Evolutionary conservation across 2,797 vertebrate genomes (phyloP).

Genomic region (Trichosurus vulpecula): DNA sequence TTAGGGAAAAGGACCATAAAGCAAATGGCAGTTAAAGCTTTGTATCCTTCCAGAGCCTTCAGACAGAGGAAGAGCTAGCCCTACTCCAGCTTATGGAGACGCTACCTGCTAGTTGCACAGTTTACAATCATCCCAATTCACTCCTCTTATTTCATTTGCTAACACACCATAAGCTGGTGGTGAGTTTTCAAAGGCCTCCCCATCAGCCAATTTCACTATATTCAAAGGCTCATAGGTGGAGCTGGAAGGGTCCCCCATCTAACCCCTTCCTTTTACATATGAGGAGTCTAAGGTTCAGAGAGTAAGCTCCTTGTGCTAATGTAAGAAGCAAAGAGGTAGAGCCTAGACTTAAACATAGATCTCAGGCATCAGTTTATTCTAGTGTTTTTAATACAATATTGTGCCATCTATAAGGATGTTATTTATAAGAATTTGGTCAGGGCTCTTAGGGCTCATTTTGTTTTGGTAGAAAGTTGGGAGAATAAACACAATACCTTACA

Average conservation of each 20-base stretch:
- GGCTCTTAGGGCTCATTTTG: not conserved
- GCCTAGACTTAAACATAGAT: not conserved
- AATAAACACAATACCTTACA: not conserved
- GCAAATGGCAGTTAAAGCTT: not conserved
- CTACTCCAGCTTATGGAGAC: not conserved
- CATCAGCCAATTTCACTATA: not conserved
- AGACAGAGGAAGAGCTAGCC: not conserved
- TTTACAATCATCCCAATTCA: not conserved
- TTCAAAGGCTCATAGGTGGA: not conserved
- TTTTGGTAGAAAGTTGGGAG: not conserved
- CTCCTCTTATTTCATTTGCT: not conserved
- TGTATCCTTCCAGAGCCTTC: not conserved
- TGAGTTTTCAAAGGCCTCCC: not conserved
- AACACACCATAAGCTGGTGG: not conserved
- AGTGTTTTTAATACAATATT: not conserved
- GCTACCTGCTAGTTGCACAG: not conserved
- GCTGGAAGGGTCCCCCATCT: not conserved
- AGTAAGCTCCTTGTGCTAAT: not conserved
- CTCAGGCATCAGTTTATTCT: not conserved
- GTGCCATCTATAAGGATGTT: not conserved
- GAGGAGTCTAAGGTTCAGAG: not conserved
- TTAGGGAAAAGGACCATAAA: constrained; percentile 26
- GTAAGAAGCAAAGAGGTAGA: not conserved
- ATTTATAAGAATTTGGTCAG: not conserved
- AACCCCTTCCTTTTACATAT: not conserved